Evolutionary conservation across 2,888 invertebrate species (phyloP), one percentile per base, ranked within the genome.

Genomic region (Drosophila rubida): DNA sequence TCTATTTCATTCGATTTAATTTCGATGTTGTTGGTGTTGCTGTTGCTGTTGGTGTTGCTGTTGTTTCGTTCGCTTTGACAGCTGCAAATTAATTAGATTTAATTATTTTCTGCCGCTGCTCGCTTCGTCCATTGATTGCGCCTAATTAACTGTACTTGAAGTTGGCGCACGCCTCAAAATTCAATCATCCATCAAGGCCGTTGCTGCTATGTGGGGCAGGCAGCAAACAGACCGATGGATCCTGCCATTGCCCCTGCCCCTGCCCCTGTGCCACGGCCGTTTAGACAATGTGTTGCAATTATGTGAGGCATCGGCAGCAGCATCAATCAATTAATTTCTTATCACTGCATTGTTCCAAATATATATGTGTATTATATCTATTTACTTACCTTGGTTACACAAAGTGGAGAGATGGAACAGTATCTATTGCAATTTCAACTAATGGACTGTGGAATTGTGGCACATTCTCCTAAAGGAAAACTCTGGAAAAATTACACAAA

Each of bases 131-230:
- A 72, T 84, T 80, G 84, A 86, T 86, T 82, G 84, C 63, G 78
- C 79, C 87, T 82, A 86, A 82, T 82, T 82, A 86, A 82, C 87
- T 84, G 76, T 78, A 86, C 87, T 82, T 84, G 73, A 87, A 81
- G 73, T 84, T 81, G 80, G 78, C 74, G 78, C 81, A 64, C 80
- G 80, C 67, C 78, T 69, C 74, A 80, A 86, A 80, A 83, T 86
- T 84, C 81, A 80, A 76, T 78, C 87, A 82, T 84, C 71, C 84
- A 84, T 80, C 87, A 86, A 74, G 70, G 62, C 62, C 50, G 32
- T 14, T 14, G 32, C 11, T 32, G 32, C 11, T 32, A 11, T 32
- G 32, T 16, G 41, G 49, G n/a, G 1, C 8, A 41, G 22, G 6
- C 9, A n/a, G 37, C 27, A 27, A 8, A 6, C 22, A 11, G 11